Evolutionary conservation across 2,888 invertebrate species (phyloP), one percentile per base, ranked within the genome.

Genomic region (Alviniconcha strummeri): DNA sequence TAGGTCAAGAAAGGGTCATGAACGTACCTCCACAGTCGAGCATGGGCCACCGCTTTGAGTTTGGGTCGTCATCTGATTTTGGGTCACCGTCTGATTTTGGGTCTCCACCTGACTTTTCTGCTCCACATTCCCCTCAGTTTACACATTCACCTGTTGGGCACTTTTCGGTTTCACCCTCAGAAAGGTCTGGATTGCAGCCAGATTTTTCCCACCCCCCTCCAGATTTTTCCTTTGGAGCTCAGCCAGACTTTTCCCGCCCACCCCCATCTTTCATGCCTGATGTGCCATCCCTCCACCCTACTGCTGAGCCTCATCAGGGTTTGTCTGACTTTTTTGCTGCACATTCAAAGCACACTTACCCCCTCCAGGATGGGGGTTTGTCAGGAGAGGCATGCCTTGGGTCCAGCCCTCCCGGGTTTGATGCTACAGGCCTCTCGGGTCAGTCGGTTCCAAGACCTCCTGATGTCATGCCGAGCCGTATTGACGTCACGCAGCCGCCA

Each of bases 221-320:
- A n/a, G 78, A 74, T 55, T 74, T 79, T 64, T 67, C 75, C 54
- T 80, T 75, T 19, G 56, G 60, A 19, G 19, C 74, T 13, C 74
- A 64, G 9, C 64, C 80, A 75, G 75, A 80, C 13, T 83, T 83
- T 55, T 80, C 80, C 52, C 67, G 55, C 15, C 80, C 83, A 19
- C 83, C 83, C 11, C 83, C 79, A 13, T 80, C 79, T 9, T 76
- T 76, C n/a, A 15, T 74, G 74, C n/a, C 74, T 74, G 75, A 81
- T 54, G 19, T 75, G 64, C 60, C 69, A 64, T 67, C 36, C 17
- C 77, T 36, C 13, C 15, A 54, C 56, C 69, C 82, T 76, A 11
- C 77, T 77, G 67, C 75, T 57, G 77, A 77, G 13, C 56, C 82
- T 11, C 82, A 74, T 17, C 64, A 76, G 17, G 56, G n/a, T 19